Base-by-base conservation (phyloP, 1,140 invertebrate species). In the Ips nitidus region DNA sequence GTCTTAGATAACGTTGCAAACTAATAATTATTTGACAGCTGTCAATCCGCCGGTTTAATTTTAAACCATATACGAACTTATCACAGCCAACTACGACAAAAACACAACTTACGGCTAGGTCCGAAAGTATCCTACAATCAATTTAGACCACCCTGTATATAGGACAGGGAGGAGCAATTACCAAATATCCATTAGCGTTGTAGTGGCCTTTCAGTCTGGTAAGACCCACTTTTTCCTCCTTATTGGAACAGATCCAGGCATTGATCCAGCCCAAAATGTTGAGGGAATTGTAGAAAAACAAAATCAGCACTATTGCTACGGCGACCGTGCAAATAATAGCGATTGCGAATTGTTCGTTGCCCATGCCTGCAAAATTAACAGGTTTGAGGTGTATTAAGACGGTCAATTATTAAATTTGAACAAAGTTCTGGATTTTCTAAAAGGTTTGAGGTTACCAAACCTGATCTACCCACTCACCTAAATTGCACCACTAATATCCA, bases 131-230 rank as follows among this genome's bases (percentile, higher is more conserved):
- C 22, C 22, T 22, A 22, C 22, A 22, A 22, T 22, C 22, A 7
- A 50, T 50, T 50, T 50, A 2, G 22, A 47, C n/a, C 45, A 47
- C n/a, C 5, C 5, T 47, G 5, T 5, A n/a, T 6, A 47, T 6
- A 47, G 45, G 5, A 47, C 45, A 47, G 45, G n/a, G 22, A 22
- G 22, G 22, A 22, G 22, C 37, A 72, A 84, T 84, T 73, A 88
- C 87, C 82, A 89, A 82, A 75, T 86, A 88, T 68, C 86, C 86
- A 75, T 88, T 87, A 41, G 85, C 84, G 74, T 86, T 86, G 74
- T 81, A 87, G 73, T 84, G 85, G 74, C 82, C 84, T 75, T 80
- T 85, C 3, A 78, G 76, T 64, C 77, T 82, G 37, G 87, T 88
- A 38, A 87, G 78, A 2, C 82, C 82, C 50, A 84, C 83, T 77